Percentiles rank a stretch among this genome's conserved stretches.
These are phyloP conservation scores for Motacilla alba DNA, from an alignment of 2,113 vertebrate species.

Conservation along the genomic window DNA sequence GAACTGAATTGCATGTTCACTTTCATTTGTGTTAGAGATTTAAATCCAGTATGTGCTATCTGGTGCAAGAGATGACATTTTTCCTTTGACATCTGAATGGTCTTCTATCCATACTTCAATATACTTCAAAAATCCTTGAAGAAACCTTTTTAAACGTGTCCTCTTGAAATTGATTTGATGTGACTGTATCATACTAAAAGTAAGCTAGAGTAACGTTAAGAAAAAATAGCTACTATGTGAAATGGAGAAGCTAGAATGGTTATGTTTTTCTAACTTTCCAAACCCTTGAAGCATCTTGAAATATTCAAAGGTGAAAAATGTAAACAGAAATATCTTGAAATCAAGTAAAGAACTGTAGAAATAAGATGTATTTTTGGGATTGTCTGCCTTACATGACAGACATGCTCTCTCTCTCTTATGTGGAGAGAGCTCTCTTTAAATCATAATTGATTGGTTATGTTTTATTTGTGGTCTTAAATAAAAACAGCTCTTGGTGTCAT, in stretches of 20 bases:
- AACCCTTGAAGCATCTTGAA: not conserved
- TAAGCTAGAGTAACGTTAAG: not conserved
- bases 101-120: not conserved
- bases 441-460: not conserved
- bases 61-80: not conserved
- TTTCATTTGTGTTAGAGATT: not conserved
- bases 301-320: not conserved
- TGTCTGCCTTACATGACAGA: not conserved
- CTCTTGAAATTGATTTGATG: not conserved
- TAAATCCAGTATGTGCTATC: not conserved
- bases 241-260: not conserved
- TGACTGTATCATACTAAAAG: not conserved
- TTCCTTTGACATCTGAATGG: not conserved
- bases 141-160: not conserved
- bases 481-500: not conserved
- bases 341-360: not conserved
- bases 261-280: not conserved
- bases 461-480: not conserved
- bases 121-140: not conserved
- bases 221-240: not conserved
- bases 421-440: not conserved
- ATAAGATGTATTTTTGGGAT: not conserved
- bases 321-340: not conserved
- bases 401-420: not conserved
- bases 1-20: not conserved